phyloP scores from a whole-genome alignment of 1,140 invertebrate species.

The Pseudachorutes palmiensis region DNA sequence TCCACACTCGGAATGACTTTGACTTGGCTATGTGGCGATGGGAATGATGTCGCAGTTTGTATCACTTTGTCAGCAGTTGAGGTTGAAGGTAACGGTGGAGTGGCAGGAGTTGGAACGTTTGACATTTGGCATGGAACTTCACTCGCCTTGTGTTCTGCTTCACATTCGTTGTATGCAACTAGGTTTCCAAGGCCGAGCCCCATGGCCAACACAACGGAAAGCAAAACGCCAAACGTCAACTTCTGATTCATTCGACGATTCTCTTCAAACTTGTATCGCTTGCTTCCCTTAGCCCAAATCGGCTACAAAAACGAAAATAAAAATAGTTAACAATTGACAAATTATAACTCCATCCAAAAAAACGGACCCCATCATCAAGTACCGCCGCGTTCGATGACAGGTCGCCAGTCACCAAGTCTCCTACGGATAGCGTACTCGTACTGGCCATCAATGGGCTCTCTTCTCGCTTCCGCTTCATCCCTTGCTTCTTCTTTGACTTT shows the following conservation, averaged over 20 bases:
- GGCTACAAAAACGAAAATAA: conserved; percentile 24
- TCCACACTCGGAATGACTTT: too few species aligned
- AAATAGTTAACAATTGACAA: not conserved
- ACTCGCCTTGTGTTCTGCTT: conserved; percentile 27
- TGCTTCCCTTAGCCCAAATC: conserved; percentile 36
- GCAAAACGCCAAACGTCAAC: conserved; percentile 33
- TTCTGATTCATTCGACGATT: conserved; percentile 36
- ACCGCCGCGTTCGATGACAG: conserved; percentile 31
- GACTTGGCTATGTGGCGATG: too few species aligned
- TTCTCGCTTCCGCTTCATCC: not conserved
- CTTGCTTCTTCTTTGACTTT: conserved; percentile 1
- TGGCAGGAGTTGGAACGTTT: not conserved
- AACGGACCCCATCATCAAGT: conserved; percentile 33
- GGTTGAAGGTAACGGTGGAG: not conserved
- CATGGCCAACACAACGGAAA: conserved; percentile 32
- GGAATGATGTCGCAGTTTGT: too few species aligned
- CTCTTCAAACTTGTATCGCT: conserved; percentile 32
- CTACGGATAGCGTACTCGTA: conserved; percentile 9
- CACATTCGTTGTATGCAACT: conserved; percentile 36
- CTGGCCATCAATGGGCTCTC: conserved; percentile 9
- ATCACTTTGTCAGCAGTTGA: too few species aligned
- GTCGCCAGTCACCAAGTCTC: conserved; percentile 14
- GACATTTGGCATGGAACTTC: not conserved
- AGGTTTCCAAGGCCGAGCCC: conserved; percentile 36
- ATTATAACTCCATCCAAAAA: not conserved